Evolutionary conservation across 2,888 invertebrate genomes (phyloP).

Genomic region (Orchesella flavescens): DNA sequence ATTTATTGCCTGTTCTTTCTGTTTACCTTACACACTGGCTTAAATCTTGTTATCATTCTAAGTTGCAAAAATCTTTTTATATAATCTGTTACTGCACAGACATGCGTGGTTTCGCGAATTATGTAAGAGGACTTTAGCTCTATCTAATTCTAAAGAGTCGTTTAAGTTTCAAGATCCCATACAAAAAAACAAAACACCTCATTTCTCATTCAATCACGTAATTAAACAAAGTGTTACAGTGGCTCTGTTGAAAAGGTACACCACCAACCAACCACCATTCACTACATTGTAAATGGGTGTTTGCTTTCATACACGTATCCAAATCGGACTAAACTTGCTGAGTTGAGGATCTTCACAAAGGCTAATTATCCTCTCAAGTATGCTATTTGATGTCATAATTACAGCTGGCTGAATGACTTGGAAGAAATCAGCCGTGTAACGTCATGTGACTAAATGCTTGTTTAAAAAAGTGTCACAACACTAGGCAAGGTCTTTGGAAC

Average conservation of each 20-base stretch:
- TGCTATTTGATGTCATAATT: not conserved
- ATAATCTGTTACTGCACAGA: not conserved
- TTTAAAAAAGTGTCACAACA: no score
- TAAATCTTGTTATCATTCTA: not conserved
- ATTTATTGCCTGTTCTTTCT: no score
- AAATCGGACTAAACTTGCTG: not conserved
- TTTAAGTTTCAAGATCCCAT: not conserved
- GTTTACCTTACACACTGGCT: not conserved
- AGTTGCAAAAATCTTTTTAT: not conserved
- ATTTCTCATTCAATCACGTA: conserved; percentile 4
- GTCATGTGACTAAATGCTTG: no score
- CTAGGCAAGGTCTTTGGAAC: no score
- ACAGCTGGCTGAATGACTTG: no score
- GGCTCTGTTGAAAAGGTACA: no score
- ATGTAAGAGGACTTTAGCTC: no score
- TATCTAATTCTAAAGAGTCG: no score
- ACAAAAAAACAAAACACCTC: not conserved
- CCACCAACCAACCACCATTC: no score
- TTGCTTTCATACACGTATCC: not conserved
- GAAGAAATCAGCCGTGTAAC: no score
- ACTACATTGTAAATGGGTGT: not conserved
- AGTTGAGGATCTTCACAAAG: not conserved
- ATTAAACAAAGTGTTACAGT: not conserved
- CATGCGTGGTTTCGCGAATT: not conserved
- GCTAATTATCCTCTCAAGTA: not conserved